A percentile compares a stretch with the other conserved stretches of the same genome.
These are phyloP conservation scores for Patella vulgata DNA, from an alignment of 1,140 invertebrate genomes.

Conservation along the genomic window DNA sequence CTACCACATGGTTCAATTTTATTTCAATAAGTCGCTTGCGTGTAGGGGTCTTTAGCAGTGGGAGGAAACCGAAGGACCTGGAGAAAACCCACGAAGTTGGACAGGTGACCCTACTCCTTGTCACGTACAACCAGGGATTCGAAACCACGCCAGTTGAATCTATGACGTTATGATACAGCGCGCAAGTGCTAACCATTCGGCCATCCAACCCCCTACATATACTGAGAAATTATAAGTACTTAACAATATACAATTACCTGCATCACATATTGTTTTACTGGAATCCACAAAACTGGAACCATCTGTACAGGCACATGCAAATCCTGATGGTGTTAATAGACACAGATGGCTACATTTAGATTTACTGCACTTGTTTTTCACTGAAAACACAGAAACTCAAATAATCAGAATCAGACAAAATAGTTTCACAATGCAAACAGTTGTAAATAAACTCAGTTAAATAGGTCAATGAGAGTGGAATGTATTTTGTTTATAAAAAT, in stretches of 20 bases:
- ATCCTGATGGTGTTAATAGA: constrained; percentile 85
- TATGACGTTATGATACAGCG: too few relatives aligned
- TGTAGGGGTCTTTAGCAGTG: too few relatives aligned
- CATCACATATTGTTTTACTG: constrained; percentile 73
- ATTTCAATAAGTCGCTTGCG: too few relatives aligned
- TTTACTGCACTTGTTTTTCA: constrained; percentile 78
- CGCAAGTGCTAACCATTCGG: too few relatives aligned
- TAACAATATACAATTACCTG: constrained; percentile 67
- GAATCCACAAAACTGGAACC: constrained; percentile 65
- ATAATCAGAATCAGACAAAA: background rate
- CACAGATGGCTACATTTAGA: constrained; percentile 88
- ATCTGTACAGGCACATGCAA: constrained; percentile 90
- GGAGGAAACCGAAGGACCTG: too few relatives aligned
- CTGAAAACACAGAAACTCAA: constrained; percentile 45
- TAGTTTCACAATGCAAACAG: background rate
- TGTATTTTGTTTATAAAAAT: background rate
- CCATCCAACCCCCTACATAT: background rate
- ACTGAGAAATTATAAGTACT: background rate
- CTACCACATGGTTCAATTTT: too few relatives aligned
- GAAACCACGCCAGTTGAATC: too few relatives aligned
- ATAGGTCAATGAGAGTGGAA: background rate
- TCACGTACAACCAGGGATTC: too few relatives aligned
- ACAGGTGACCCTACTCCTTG: too few relatives aligned
- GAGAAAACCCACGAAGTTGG: too few relatives aligned
- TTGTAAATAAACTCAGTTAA: background rate